Evolutionary conservation across 2,888 invertebrate species (phyloP).

Genomic region (Cephus pulcher): DNA sequence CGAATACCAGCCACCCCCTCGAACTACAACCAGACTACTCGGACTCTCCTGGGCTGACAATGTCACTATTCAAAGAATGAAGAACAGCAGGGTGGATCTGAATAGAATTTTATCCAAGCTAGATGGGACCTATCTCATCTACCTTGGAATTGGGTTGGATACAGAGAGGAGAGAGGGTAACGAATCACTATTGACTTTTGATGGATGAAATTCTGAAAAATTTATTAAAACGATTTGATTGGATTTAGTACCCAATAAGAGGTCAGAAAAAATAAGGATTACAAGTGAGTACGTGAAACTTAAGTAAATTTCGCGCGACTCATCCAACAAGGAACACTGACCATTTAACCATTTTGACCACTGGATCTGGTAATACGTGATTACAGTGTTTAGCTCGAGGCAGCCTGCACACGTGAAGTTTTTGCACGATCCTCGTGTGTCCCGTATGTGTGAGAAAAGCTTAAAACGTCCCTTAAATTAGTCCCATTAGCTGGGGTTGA

Average conservation of each 20-base stretch:
- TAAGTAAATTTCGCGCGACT: background rate
- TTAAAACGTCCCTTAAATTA: slow-evolving; percentile 67
- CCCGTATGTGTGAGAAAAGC: slow-evolving; percentile 43
- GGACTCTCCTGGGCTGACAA: slow-evolving; percentile 38
- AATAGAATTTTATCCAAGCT: slow-evolving; percentile 57
- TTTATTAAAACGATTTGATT: background rate
- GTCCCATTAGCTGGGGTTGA: slow-evolving; percentile 63
- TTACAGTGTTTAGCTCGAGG: slow-evolving; percentile 35
- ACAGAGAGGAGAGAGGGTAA: background rate
- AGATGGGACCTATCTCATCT: background rate
- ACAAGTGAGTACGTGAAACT: background rate
- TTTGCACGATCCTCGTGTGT: slow-evolving; percentile 60
- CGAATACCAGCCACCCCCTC: slow-evolving; percentile 25
- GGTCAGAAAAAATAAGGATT: background rate
- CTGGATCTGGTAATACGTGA: slow-evolving; percentile 64
- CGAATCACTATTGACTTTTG: background rate
- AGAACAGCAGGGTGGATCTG: slow-evolving; percentile 46
- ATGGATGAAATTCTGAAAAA: background rate
- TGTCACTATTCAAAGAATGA: slow-evolving; percentile 59
- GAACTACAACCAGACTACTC: slow-evolving; percentile 27
- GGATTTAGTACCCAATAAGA: background rate
- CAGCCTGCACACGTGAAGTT: slow-evolving; percentile 56
- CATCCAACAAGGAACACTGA: background rate
- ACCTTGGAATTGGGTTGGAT: background rate
- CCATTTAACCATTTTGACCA: slow-evolving; percentile 19